Evolutionary conservation across 2,888 invertebrate species (phyloP).

Genomic region (Meta bourneti): DNA sequence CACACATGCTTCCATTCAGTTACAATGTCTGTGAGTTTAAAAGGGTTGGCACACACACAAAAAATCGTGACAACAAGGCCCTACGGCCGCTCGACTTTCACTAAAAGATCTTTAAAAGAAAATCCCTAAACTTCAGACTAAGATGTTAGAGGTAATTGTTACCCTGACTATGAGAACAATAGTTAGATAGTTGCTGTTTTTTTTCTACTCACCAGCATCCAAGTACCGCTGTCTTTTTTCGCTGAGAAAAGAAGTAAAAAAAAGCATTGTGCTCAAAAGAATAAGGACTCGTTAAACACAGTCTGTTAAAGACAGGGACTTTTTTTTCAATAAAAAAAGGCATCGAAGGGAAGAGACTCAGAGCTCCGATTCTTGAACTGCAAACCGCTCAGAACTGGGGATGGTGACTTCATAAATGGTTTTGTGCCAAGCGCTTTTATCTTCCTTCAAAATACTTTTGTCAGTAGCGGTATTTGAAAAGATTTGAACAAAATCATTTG

Average conservation of each 20-base stretch:
- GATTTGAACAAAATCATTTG: slow-evolving; percentile 45
- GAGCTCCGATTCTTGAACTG: slow-evolving; percentile 9
- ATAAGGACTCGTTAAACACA: slow-evolving; percentile 59
- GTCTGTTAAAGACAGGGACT: slow-evolving; percentile 48
- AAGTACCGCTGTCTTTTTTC: slow-evolving; percentile 9
- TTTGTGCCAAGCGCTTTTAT: slow-evolving; percentile 49
- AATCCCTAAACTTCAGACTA: slow-evolving; percentile 30
- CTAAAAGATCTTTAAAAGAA: slow-evolving; percentile 27
- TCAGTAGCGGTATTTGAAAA: slow-evolving; percentile 41
- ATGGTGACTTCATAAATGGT: slow-evolving; percentile 45
- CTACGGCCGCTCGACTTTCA: not conserved
- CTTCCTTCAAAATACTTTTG: slow-evolving; percentile 39
- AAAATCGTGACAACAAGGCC: slow-evolving; percentile 15
- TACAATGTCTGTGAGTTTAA: not conserved
- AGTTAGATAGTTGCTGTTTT: slow-evolving; percentile 23
- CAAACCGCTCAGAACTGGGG: not conserved
- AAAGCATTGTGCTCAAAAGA: slow-evolving; percentile 39
- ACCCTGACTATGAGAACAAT: slow-evolving; percentile 51
- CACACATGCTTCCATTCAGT: not conserved
- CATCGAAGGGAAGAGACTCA: not conserved
- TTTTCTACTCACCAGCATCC: not conserved
- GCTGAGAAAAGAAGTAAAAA: slow-evolving; percentile 2
- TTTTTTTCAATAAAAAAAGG: not conserved
- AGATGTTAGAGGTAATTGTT: slow-evolving; percentile 26
- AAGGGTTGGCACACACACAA: not conserved